Base-by-base conservation (phyloP, 2,797 vertebrate genomes). In the Phrynocephalus vlangalii region DNA sequence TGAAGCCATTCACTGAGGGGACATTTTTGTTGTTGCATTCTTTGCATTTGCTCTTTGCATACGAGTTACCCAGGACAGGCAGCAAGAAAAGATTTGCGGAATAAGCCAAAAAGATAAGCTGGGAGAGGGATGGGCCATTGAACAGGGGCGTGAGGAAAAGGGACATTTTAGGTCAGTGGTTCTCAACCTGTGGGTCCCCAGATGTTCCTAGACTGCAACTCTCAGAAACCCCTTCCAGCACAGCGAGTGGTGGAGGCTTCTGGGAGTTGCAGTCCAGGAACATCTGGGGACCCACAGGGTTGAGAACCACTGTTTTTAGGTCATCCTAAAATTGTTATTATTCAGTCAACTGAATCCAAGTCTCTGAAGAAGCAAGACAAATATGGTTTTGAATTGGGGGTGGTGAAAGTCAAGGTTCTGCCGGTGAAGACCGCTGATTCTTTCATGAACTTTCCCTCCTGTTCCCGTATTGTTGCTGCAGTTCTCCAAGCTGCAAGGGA, bases 401-500 rank as follows among this genome's bases (percentile, higher is more conserved):
- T 16, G 15, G 13, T 48, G 13, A 52, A 50, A 52, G 22, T 33
- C 15, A 79, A 1, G 16, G 38, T 2, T 80, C 8, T 18, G 38
- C 18, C 50, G 4, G n/a, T 1, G 6, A 79, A 56, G 13, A 73
- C n/a, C n/a, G 3, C 15, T 3, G 85, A 60, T 88, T 84, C 8
- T 92, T 72, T 1, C 76, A 66, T 24, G 15, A 18, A 0, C 2
- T 0, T 87, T 6, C 22, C 68, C 66, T 91, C 88, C 83, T 91
- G 56, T 13, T 28, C 44, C 20, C 52, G 22, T 84, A 0, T 71
- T 44, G 85, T 93, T 80, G 56, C 89, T 92, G 24, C 91, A 99
- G 99, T 97, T 97, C 84, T 96, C 96, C 84, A 97, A 97, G 91
- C 94, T 99, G 85, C 98, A 98, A 87, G 97, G 97, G 20, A 98